These are phyloP conservation scores for Daboia siamensis DNA, from an alignment of 2,113 vertebrate species.

Conservation along the genomic window DNA sequence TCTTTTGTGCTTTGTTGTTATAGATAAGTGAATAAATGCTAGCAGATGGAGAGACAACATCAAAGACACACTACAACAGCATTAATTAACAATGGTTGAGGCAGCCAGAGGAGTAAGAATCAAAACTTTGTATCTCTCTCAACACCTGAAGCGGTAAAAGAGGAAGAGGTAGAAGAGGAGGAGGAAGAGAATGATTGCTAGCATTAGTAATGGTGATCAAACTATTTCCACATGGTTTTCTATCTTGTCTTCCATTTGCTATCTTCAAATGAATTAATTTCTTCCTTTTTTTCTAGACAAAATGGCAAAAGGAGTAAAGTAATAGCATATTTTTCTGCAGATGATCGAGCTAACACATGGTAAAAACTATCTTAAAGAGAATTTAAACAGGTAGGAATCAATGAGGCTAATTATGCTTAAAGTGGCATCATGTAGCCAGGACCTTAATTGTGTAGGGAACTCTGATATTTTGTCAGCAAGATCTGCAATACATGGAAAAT, in stretches of 20 bases:
- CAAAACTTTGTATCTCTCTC: neutral
- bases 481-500: neutral
- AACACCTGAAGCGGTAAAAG: neutral
- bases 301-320: neutral
- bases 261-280: too few species aligned
- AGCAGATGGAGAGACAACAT: neutral
- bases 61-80: neutral
- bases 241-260: neutral
- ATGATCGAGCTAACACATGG: neutral
- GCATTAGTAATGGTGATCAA: neutral
- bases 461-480: neutral
- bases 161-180: neutral
- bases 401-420: constrained; percentile 11
- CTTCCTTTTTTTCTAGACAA: neutral
- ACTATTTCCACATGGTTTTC: too few species aligned
- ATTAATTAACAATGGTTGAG: neutral
- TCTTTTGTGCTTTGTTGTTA: neutral
- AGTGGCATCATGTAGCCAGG: neutral
- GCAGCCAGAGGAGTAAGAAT: neutral
- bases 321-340: neutral
- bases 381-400: constrained; percentile 1
- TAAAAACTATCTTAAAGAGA: neutral
- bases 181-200: neutral
- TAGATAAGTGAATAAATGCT: neutral
- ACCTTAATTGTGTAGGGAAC: neutral